Evolutionary conservation across 2,797 vertebrate species (phyloP).

Genomic region (Anomalospiza imberbis): DNA sequence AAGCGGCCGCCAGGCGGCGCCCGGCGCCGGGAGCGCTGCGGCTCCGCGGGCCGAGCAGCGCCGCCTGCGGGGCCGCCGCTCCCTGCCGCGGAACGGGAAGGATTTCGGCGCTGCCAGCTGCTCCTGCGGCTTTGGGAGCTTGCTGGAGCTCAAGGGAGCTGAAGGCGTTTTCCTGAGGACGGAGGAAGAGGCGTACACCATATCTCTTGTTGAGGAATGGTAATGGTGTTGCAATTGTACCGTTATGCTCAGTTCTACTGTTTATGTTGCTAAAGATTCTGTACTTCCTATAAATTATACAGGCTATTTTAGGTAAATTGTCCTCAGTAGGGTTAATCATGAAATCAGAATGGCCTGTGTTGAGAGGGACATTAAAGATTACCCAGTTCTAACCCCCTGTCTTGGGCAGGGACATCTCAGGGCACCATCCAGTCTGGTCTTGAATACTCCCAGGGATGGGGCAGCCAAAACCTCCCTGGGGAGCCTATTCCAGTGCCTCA

Average conservation of each 20-base stretch:
- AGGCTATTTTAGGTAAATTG: background rate
- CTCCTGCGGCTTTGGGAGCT: accelerated
- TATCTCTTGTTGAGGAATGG: background rate
- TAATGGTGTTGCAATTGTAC: too few species aligned
- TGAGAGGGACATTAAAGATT: background rate
- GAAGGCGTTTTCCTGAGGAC: background rate
- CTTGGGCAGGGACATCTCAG: background rate
- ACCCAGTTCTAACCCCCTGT: background rate
- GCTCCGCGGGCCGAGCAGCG: background rate
- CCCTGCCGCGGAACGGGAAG: accelerated
- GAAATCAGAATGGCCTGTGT: background rate
- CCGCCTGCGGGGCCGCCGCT: background rate
- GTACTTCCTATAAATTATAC: background rate
- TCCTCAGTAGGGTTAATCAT: background rate
- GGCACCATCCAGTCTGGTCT: background rate
- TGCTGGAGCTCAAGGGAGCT: background rate
- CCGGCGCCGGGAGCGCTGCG: background rate
- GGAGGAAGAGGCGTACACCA: accelerated
- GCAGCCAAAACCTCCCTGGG: background rate
- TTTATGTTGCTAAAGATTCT: background rate
- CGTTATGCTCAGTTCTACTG: accelerated
- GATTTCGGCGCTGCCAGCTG: accelerated
- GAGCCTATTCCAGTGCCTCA: background rate
- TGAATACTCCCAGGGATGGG: background rate
- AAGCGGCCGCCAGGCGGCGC: background rate